These are phyloP conservation scores for Cariama cristata DNA, from an alignment of 2,113 vertebrate genomes.

Conservation along the genomic window DNA sequence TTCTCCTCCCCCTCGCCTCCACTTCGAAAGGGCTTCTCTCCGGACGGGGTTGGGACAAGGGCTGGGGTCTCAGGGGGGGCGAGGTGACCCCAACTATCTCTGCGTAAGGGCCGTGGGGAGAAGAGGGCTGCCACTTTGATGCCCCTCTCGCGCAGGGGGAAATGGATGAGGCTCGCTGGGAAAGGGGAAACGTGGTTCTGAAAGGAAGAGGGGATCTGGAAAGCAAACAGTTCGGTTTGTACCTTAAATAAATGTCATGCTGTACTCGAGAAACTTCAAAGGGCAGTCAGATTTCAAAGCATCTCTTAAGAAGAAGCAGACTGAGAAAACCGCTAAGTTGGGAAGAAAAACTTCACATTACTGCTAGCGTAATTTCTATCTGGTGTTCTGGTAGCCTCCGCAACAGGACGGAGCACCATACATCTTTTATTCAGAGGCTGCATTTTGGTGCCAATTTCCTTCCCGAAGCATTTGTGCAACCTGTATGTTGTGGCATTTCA, in stretches of 20 bases:
- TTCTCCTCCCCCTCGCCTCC: slow-evolving; percentile 62
- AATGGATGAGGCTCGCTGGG: neutral
- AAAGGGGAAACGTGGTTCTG: neutral
- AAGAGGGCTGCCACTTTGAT: slow-evolving; percentile 43
- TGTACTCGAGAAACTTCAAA: slow-evolving; percentile 64
- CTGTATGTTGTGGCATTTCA: neutral
- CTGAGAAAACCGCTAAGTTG: slow-evolving; percentile 48
- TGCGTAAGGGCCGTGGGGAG: neutral
- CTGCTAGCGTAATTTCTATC: slow-evolving; percentile 40
- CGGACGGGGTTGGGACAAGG: neutral
- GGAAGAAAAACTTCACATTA: slow-evolving; percentile 31
- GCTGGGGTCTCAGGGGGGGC: slow-evolving; percentile 50
- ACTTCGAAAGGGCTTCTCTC: slow-evolving; percentile 80
- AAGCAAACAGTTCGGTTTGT: neutral
- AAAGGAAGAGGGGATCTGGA: slow-evolving; percentile 2
- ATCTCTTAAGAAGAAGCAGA: slow-evolving; percentile 63
- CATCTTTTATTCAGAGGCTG: neutral
- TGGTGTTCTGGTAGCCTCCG: neutral
- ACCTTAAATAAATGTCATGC: slow-evolving; percentile 64
- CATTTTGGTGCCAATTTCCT: neutral
- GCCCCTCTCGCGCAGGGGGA: neutral
- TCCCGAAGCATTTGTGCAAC: neutral
- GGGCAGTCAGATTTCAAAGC: slow-evolving; percentile 62
- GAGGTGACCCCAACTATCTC: slow-evolving; percentile 25
- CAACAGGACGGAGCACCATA: neutral